These are phyloP conservation scores for Crotophaga sulcirostris DNA, from an alignment of 2,113 vertebrate species.

Conservation along the genomic window DNA sequence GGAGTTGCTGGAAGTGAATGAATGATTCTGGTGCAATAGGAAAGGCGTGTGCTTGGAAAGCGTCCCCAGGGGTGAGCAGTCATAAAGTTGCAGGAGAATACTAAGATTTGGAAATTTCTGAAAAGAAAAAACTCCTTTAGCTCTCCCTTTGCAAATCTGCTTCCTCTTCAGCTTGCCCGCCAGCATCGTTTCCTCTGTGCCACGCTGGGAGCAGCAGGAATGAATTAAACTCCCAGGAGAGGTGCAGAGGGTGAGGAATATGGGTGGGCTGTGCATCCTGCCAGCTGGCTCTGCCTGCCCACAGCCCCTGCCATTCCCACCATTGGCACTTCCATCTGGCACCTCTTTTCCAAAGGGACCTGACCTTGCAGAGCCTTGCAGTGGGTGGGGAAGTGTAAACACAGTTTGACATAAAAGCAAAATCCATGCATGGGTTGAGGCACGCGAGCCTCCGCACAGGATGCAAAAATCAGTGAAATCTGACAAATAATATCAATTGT, in stretches of 20 bases:
- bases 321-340: not conserved
- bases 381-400: not conserved
- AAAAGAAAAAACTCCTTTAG: not conserved
- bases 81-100: not conserved
- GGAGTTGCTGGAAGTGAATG: not conserved
- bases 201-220: accelerated
- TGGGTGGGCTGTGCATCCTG: not conserved
- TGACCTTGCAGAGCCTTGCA: accelerated
- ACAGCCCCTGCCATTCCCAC: accelerated
- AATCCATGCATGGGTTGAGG: accelerated
- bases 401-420: not conserved
- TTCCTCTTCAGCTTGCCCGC: not conserved
- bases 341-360: accelerated
- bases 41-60: not conserved
- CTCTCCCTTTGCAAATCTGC: not conserved
- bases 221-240: accelerated
- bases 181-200: accelerated
- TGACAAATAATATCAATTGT: too few species aligned
- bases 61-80: not conserved
- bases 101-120: not conserved
- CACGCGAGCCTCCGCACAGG: accelerated
- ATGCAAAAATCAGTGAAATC: accelerated
- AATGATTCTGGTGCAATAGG: not conserved
- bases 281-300: not conserved
- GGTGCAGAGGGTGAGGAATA: accelerated